phyloP scores from a whole-genome alignment of 2,888 invertebrate genomes.

The Scaptomyza cyrtandrae region DNA sequence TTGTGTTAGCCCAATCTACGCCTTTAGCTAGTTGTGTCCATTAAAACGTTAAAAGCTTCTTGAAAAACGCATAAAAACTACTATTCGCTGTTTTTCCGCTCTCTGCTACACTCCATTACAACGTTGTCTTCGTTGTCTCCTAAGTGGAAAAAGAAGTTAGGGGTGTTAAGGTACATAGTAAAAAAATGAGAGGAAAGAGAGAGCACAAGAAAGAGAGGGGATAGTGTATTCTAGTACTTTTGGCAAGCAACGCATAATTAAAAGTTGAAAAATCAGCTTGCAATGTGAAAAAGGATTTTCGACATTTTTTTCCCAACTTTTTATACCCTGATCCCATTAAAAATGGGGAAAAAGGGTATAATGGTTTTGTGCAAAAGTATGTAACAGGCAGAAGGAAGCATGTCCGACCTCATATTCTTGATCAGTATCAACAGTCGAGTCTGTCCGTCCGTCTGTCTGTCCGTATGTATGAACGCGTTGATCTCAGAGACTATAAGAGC shows the following conservation, averaged over 20 bases:
- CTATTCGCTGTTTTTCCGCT: slow-evolving; percentile 46
- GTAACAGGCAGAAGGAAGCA: no score
- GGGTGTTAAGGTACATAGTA: background rate
- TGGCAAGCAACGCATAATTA: slow-evolving; percentile 64
- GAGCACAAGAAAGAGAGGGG: background rate
- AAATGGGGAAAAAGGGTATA: no score
- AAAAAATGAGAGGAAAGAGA: background rate
- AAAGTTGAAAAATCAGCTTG: slow-evolving; percentile 72
- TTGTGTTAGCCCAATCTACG: background rate
- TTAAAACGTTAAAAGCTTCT: slow-evolving; percentile 80
- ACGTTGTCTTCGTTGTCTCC: slow-evolving; percentile 1
- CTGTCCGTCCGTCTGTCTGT: no score
- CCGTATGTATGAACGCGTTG: no score
- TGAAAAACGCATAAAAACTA: slow-evolving; percentile 76
- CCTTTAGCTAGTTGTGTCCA: slow-evolving; percentile 57
- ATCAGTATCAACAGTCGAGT: no score
- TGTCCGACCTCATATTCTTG: no score
- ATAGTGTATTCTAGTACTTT: slow-evolving; percentile 36
- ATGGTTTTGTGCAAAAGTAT: no score
- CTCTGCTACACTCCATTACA: background rate
- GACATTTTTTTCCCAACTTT: background rate
- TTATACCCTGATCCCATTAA: no score
- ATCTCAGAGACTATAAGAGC: no score
- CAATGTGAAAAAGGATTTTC: slow-evolving; percentile 56
- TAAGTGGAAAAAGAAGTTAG: background rate